Base-by-base conservation (phyloP, 2,888 invertebrate species). In the Orthosia gothica region DNA sequence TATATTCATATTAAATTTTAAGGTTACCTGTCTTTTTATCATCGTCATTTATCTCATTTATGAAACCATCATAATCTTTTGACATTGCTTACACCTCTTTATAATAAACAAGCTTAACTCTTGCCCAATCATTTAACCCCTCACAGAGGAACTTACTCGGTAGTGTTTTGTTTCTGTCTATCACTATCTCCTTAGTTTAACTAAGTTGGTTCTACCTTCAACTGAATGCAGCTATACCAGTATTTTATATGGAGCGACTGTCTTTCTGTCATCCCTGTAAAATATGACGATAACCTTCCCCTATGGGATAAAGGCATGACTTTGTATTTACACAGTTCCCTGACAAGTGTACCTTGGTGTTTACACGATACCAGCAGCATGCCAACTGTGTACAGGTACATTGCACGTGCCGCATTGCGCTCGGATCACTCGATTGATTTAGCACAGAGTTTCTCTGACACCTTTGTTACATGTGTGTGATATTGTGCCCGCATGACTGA, bases 381-480 rank as follows among this genome's bases (percentile, higher is more conserved):
- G 47, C n/a, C 54, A 40, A 54, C 16, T 23, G 52, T 61, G 50
- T 26, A 61, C 26, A 47, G 20, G 18, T 23, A 20, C 45, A 66
- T 16, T 13, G 45, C 20, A 64, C 70, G 58, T 45, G 23, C 55
- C 76, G 75, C 80, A 75, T 57, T 79, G 80, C 82, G 76, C 70
- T 52, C 20, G 55, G n/a, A 50, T 40, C 67, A 40, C 55, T 45
- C 61, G 71, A 61, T 83, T 83, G 74, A 70, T 82, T 82, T 63
- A 71, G 47, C 63, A 40, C 52, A n/a, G 15, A 23, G 68, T 55
- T 55, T 49, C 57, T 50, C 54, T 47, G 61, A 40, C 72, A 61
- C 55, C 32, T 45, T 50, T 54, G 57, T 62, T 40, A 32, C 32
- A 20, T 18, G 26, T 52, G 40, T 74, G 52, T 26, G 52, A 49